phyloP scores from a whole-genome alignment of 2,797 vertebrate species.

The Xenopus petersii region DNA sequence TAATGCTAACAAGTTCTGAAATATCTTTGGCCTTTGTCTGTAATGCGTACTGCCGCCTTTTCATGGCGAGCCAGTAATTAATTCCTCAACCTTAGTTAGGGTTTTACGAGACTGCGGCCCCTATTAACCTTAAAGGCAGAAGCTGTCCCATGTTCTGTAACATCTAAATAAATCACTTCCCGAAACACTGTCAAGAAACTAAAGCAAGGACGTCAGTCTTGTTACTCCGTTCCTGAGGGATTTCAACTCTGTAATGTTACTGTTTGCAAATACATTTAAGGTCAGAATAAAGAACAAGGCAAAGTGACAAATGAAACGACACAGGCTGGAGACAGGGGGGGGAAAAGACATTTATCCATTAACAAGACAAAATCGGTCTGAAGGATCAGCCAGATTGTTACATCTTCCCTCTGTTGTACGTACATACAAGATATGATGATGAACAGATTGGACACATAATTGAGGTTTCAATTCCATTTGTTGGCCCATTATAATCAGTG shows the following conservation, averaged over 20 bases:
- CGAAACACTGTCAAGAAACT: not conserved
- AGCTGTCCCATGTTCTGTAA: not conserved
- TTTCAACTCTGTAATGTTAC: not conserved
- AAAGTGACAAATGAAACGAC: not conserved
- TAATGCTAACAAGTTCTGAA: no score
- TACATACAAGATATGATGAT: no score
- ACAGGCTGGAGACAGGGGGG: not conserved
- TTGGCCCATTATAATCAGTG: no score
- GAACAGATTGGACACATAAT: no score
- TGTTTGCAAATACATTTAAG: not conserved
- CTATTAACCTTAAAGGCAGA: not conserved
- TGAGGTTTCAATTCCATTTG: no score
- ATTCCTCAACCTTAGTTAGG: not conserved
- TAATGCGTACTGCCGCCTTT: no score
- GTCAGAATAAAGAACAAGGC: not conserved
- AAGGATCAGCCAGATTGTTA: no score
- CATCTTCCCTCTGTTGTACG: no score
- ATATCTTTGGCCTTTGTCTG: no score
- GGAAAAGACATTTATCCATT: not conserved
- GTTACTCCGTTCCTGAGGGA: not conserved
- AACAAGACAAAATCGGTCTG: not conserved
- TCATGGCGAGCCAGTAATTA: not conserved
- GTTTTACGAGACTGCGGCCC: not conserved
- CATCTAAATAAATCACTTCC: slow-evolving; percentile 7
- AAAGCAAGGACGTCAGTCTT: not conserved